Evolutionary conservation across 1,140 invertebrate genomes (phyloP).

Genomic region (Anoplolepis gracilipes): DNA sequence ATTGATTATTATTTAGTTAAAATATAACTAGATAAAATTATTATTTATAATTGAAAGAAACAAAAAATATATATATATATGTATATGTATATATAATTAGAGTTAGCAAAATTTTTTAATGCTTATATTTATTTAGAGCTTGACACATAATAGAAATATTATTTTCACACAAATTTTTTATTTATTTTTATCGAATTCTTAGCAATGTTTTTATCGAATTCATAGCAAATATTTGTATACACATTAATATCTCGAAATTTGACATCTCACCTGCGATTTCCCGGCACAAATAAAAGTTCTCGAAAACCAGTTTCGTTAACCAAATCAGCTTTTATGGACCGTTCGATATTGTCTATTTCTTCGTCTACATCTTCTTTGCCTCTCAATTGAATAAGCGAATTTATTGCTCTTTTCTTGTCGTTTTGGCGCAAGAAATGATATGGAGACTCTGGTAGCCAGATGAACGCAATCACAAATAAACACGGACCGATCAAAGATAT

Average conservation of each 20-base stretch:
- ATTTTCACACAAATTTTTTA: background rate
- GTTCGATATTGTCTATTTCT: conserved; percentile 88
- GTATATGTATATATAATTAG: background rate
- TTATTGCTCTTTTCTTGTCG: conserved; percentile 86
- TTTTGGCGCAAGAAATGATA: conserved; percentile 88
- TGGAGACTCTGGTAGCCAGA: conserved; percentile 91
- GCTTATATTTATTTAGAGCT: background rate
- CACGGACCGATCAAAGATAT: conserved; percentile 86
- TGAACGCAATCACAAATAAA: conserved; percentile 86
- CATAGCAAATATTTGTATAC: background rate
- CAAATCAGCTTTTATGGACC: too few species aligned
- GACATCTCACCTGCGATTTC: too few species aligned
- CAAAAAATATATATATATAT: too few species aligned
- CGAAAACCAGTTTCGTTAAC: too few species aligned
- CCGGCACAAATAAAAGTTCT: conserved; percentile 27
- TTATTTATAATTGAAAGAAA: too few species aligned
- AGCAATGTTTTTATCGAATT: too few species aligned
- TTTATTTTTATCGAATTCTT: background rate
- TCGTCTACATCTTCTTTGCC: conserved; percentile 86
- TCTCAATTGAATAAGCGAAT: conserved; percentile 87
- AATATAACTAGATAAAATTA: too few species aligned
- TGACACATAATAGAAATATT: background rate
- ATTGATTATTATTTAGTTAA: too few species aligned
- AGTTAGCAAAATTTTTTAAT: background rate
- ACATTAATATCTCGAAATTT: background rate